Conservation (phyloP, 2,113 vertebrate species). For the Patagioenas fasciata region DNA sequence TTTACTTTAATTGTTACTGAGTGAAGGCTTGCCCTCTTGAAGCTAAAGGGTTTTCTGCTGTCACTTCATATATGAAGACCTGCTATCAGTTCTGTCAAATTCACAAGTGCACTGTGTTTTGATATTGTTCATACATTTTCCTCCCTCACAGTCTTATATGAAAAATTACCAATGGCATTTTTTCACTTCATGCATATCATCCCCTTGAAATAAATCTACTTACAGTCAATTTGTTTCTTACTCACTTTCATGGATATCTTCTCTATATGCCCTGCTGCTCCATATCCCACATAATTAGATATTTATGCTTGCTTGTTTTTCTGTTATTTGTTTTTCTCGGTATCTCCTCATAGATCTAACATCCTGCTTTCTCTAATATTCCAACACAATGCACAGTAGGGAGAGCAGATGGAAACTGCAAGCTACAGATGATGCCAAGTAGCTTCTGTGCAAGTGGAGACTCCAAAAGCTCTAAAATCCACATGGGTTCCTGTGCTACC, state of each 20-base stretch:
- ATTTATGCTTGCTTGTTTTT: neutral
- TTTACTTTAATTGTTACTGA: neutral
- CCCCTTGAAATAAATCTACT: conserved; percentile 1
- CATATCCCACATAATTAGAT: neutral
- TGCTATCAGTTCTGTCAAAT: neutral
- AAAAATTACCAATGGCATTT: neutral
- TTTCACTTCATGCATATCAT: neutral
- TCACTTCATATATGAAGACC: neutral
- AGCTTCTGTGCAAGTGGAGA: neutral
- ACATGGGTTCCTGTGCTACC: neutral
- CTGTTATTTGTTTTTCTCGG: neutral
- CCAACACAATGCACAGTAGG: neutral
- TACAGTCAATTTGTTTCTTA: conserved; percentile 26
- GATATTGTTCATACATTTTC: neutral
- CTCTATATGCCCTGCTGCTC: neutral
- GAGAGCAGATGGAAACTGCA: conserved; percentile 16
- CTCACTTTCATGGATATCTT: neutral
- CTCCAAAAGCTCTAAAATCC: neutral
- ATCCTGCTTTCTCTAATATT: neutral
- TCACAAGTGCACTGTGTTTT: neutral
- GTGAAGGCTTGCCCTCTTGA: neutral
- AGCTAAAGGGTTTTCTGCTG: neutral
- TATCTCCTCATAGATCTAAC: neutral
- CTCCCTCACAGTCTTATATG: neutral
- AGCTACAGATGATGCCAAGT: neutral